These are phyloP conservation scores for Arbacia lixula DNA, from an alignment of 53 echinoderm and acorn worm species.

Conservation along the genomic window DNA sequence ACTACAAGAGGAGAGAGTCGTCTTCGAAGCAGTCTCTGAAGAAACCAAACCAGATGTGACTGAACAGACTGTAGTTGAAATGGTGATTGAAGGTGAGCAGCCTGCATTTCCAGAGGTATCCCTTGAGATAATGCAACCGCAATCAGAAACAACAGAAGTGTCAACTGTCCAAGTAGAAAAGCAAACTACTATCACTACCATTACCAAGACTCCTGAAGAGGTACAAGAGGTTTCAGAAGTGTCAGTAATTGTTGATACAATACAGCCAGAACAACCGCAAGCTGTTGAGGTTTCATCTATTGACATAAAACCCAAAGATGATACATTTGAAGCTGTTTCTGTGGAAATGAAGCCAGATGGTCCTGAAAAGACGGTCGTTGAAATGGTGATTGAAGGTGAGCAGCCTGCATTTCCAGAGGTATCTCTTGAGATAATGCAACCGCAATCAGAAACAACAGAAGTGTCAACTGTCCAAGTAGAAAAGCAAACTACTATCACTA, in stretches of 20 bases:
- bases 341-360: not conserved
- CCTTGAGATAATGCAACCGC: not conserved
- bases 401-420: constrained; percentile 11
- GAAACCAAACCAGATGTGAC: constrained; percentile 44
- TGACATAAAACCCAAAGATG: constrained; percentile 6
- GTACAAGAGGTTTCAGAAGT: constrained; percentile 24
- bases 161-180: no score
- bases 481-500: no score
- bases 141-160: no score
- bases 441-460: not conserved
- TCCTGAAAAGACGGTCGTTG: not conserved
- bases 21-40: not conserved
- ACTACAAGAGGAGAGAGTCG: not conserved
- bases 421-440: not conserved
- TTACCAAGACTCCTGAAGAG: no score
- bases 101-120: constrained; percentile 14
- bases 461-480: no score
- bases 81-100: not conserved
- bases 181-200: no score
- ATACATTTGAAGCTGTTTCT: not conserved
- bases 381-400: not conserved
- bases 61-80: not conserved
- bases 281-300: not conserved
- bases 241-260: constrained; percentile 16
- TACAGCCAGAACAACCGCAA: constrained; percentile 6